Base-by-base conservation (phyloP, 2,113 vertebrate genomes). In the Cyprinodon variegatus region DNA sequence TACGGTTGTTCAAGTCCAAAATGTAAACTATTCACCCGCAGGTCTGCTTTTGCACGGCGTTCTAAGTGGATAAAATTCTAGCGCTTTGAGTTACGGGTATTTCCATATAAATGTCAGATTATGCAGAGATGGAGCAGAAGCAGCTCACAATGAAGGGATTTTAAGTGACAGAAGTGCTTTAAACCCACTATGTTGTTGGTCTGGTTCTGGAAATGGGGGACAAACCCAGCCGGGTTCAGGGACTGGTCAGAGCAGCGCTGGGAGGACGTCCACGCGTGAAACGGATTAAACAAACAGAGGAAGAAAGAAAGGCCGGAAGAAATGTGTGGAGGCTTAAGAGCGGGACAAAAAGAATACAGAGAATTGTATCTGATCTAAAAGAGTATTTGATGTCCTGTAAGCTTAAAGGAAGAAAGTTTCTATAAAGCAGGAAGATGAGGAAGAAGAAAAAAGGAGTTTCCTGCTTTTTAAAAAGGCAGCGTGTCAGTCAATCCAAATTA, bases 211-310 rank as follows among this genome's bases (percentile, higher is more conserved):
- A 65, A 69, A n/a, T 29, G 66, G 65, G 61, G 72, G 43, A 78
- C 79, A 69, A 38, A 45, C 59, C 36, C 77, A 73, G 70, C 65
- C 14, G 66, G 59, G 77, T 84, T 85, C 83, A 81, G 78, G 20
- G 57, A 36, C 72, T 72, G 84, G 88, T 86, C 81, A 77, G 74
- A 62, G 70, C 73, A 41, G 66, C 38, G 12, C 61, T 41, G 53
- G 62, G 50, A 77, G 73, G 74, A 83, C 20, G 65, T 65, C 77
- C 62, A 78, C 77, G 64, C 83, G 79, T 80, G 79, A 88, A 90
- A 89, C 82, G 80, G 74, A 83, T 86, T 79, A 77, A 74, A 81
- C 78, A 79, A 72, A 79, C 0, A 67, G 70, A 66, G 72, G 73
- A 78, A 74, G 71, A 68, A 14, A 36, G 61, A 78, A 9, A 66